These are phyloP conservation scores for Decapterus maruadsi DNA, from an alignment of 2,797 vertebrate species.

Conservation along the genomic window DNA sequence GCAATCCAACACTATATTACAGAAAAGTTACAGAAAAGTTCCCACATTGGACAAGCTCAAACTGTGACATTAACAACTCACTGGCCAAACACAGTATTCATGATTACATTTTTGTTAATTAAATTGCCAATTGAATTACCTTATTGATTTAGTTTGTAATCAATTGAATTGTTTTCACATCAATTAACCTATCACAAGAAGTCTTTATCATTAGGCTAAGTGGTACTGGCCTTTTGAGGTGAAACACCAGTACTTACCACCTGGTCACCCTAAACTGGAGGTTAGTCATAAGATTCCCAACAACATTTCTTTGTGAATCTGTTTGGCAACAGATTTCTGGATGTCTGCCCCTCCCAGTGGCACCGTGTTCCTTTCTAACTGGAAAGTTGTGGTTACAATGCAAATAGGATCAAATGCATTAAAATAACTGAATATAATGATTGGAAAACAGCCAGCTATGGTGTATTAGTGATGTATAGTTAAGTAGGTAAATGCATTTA, in stretches of 20 bases:
- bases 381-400: background rate
- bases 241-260: background rate
- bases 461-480: background rate
- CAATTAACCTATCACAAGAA: background rate
- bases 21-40: background rate
- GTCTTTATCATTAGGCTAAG: background rate
- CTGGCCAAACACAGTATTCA: background rate
- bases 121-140: background rate
- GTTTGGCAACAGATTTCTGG: background rate
- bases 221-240: background rate
- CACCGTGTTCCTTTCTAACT: background rate
- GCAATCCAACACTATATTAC: background rate
- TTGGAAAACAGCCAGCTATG: background rate
- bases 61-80: background rate
- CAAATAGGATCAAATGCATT: background rate
- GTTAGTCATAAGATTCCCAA: background rate
- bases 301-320: conserved; percentile 1
- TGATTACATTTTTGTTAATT: background rate
- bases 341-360: background rate
- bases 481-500: background rate
- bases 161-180: background rate
- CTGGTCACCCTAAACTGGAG: background rate
- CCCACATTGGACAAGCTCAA: background rate
- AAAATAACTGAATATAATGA: background rate
- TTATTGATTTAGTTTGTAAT: background rate